Percentiles rank a stretch among this genome's conserved stretches.
phyloP scores from a whole-genome alignment of 1,140 invertebrate species.

The Ganaspis sp. region DNA sequence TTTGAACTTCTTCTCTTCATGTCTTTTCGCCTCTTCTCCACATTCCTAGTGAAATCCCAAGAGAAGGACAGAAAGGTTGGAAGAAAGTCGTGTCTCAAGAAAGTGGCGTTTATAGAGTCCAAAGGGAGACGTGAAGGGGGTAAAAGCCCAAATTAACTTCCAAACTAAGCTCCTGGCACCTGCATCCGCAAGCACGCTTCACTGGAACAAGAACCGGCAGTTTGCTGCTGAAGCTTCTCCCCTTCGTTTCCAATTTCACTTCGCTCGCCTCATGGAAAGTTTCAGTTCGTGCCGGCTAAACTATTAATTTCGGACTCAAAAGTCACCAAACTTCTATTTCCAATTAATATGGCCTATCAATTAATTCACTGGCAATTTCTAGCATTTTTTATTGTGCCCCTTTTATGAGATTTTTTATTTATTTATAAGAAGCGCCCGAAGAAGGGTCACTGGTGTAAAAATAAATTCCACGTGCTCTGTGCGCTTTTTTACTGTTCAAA shows the following conservation, averaged over 20 bases:
- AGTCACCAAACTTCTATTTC: background rate
- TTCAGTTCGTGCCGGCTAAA: background rate
- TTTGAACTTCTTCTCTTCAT: background rate
- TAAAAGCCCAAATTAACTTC: conserved; percentile 69
- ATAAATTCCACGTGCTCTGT: background rate
- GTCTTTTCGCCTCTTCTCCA: conserved; percentile 41
- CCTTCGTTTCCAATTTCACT: conserved; percentile 37
- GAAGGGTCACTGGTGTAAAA: background rate
- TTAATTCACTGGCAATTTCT: background rate
- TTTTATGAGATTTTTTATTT: background rate
- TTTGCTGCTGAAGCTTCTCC: conserved; percentile 41
- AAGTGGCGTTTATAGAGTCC: conserved; percentile 12
- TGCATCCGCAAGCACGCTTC: conserved; percentile 49
- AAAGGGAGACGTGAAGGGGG: conserved; percentile 1
- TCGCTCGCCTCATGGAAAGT: conserved; percentile 38
- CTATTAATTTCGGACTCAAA: no score
- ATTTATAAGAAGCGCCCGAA: background rate
- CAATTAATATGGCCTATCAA: background rate
- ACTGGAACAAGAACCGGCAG: conserved; percentile 47
- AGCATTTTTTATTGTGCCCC: background rate
- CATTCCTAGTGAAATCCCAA: conserved; percentile 62
- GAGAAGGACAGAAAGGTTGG: conserved; percentile 23
- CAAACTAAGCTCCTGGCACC: conserved; percentile 53
- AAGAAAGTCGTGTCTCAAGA: background rate
- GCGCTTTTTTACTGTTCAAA: background rate